Evolutionary conservation across 1,140 invertebrate species (phyloP).

Genomic region (Archegozetes longisetosus): DNA sequence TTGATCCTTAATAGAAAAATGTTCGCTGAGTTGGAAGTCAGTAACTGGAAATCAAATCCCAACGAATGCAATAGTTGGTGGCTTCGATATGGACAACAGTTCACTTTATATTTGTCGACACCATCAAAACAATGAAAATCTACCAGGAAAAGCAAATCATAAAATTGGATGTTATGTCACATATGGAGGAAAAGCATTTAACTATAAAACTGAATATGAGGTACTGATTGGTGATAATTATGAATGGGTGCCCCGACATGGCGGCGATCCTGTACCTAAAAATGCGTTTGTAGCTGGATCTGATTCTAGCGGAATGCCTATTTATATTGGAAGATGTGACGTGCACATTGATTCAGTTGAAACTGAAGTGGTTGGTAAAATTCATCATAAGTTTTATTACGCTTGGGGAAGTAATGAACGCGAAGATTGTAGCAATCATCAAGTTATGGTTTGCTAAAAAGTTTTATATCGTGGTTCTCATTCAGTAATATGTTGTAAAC

Average conservation of each 20-base stretch:
- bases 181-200: background rate
- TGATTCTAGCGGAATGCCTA: background rate
- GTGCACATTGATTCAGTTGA: background rate
- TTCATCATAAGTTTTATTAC: slow-evolving; percentile 9
- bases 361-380: slow-evolving; percentile 5
- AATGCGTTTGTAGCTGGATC: background rate
- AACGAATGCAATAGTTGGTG: background rate
- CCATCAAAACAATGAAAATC: background rate
- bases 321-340: slow-evolving; percentile 6
- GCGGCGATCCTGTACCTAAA: slow-evolving; percentile 4
- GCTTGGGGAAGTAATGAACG: background rate
- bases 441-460: background rate
- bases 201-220: background rate
- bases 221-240: background rate
- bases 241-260: slow-evolving; percentile 6
- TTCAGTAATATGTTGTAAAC: too few species aligned
- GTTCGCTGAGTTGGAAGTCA: background rate
- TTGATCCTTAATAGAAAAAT: background rate
- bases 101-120: background rate
- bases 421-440: background rate
- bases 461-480: too few species aligned
- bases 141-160: background rate
- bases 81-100: background rate
- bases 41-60: background rate
- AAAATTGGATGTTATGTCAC: background rate